Percentiles rank a stretch among this genome's conserved stretches.
phyloP scores from a whole-genome alignment of 2,113 vertebrate genomes.

The Tragelaphus buxtoni region DNA sequence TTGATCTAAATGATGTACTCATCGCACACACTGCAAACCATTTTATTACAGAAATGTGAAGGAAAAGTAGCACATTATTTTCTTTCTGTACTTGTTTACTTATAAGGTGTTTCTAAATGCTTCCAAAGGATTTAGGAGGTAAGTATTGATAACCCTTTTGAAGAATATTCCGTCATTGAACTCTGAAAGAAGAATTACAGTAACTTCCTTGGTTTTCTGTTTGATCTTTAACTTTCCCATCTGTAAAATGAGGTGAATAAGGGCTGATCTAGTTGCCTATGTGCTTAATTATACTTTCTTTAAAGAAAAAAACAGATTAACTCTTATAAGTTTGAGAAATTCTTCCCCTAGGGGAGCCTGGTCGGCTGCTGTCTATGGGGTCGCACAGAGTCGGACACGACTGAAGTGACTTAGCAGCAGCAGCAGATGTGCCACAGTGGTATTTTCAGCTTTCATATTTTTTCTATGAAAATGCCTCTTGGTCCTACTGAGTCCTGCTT shows the following conservation, averaged over 20 bases:
- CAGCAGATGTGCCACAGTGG: too few relatives aligned
- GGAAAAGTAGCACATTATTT: neutral
- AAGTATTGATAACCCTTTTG: neutral
- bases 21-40: neutral
- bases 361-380: too few relatives aligned
- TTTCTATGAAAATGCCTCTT: neutral
- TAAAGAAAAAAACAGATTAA: neutral
- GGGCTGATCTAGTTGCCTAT: accelerated
- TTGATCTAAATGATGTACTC: neutral
- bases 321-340: neutral
- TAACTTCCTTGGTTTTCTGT: neutral
- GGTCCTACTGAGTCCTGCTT: neutral
- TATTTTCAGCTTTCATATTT: neutral
- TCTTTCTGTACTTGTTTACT: neutral
- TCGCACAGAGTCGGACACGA: too few relatives aligned
- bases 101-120: neutral
- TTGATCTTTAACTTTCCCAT: neutral
- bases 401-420: too few relatives aligned
- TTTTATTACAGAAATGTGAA: neutral
- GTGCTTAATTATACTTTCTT: neutral
- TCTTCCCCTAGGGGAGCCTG: neutral
- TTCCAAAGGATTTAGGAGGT: neutral
- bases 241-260: neutral
- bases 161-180: neutral
- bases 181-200: neutral